phyloP scores from a whole-genome alignment of 2,888 invertebrate species.

The Caenorhabditis drosophilae region DNA sequence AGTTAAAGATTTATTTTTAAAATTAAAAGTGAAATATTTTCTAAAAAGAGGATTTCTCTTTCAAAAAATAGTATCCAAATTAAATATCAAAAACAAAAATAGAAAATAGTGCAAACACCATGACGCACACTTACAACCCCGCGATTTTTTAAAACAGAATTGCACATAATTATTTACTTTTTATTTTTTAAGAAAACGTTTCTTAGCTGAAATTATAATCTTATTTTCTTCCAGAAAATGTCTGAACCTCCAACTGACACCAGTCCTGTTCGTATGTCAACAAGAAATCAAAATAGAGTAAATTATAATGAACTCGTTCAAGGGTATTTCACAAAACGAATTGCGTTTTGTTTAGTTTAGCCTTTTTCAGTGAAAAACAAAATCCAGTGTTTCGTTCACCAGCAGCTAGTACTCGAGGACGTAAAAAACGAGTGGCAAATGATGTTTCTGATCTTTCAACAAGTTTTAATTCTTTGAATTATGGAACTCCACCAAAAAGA shows the following conservation, averaged over 20 bases:
- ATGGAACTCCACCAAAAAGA: constrained; percentile 44
- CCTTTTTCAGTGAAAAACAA: constrained; percentile 33
- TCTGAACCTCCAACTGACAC: constrained; percentile 10
- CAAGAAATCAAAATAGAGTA: constrained; percentile 36
- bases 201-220: no score
- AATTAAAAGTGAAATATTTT: no score
- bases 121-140: constrained; percentile 8
- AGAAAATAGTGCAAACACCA: constrained; percentile 14
- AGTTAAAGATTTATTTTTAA: no score
- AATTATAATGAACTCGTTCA: constrained; percentile 44
- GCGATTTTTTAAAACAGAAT: no score
- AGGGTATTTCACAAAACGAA: constrained; percentile 4
- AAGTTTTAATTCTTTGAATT: constrained; percentile 13
- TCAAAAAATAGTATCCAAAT: no score
- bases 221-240: constrained; percentile 13
- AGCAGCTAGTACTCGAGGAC: constrained; percentile 44
- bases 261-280: constrained; percentile 45
- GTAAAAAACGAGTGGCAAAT: constrained; percentile 36
- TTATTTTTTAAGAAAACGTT: neutral
- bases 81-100: neutral
- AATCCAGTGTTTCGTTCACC: constrained; percentile 52
- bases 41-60: no score
- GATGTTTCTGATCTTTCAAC: constrained; percentile 28
- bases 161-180: neutral
- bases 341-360: neutral